These are phyloP conservation scores for Heteromormyrus szaboi DNA, from an alignment of 2,797 vertebrate species.

Conservation along the genomic window DNA sequence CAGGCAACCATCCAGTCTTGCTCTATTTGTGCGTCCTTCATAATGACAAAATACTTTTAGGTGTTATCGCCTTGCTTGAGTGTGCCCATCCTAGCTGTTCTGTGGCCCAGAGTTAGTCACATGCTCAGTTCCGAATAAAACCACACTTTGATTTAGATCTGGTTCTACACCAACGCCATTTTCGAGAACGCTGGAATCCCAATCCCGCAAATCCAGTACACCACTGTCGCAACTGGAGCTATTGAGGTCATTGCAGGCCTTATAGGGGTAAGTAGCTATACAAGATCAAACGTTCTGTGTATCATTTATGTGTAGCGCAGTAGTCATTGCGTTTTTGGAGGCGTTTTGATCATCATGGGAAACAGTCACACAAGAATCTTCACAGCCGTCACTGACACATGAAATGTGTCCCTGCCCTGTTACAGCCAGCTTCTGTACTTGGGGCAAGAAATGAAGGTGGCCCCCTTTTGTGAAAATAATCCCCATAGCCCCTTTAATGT, in stretches of 20 bases:
- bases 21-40: background rate
- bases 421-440: background rate
- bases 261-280: constrained; percentile 66
- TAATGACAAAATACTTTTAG: background rate
- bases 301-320: background rate
- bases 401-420: background rate
- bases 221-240: constrained; percentile 76
- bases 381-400: background rate
- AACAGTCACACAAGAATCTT: background rate
- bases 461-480: background rate
- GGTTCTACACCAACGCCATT: constrained; percentile 88
- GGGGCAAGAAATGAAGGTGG: background rate
- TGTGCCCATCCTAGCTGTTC: background rate
- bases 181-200: constrained; percentile 75
- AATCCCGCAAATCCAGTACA: constrained; percentile 70
- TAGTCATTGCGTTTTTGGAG: background rate
- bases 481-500: background rate
- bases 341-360: background rate
- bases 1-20: background rate
- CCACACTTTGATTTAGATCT: constrained; percentile 67
- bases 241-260: constrained; percentile 78
- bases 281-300: background rate
- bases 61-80: background rate
- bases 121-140: background rate
- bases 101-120: background rate